Evolutionary conservation across 2,113 vertebrate genomes (phyloP), one percentile per base, ranked within the genome.

Genomic region (Elephantulus edwardii): DNA sequence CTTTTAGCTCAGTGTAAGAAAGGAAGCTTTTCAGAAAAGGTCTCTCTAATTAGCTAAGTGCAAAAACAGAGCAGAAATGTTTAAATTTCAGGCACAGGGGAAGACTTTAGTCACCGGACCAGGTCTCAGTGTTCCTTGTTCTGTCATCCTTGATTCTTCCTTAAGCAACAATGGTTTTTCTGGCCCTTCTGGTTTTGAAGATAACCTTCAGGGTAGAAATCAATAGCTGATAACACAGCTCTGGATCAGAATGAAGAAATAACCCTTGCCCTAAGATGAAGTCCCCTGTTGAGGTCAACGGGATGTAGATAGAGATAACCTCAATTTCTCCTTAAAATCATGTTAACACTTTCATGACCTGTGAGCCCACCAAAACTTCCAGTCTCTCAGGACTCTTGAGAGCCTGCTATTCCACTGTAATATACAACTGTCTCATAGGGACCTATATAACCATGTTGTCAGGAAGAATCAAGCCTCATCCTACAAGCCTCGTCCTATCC

Each of bases 141-240:
- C 19, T 26, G 52, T n/a, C 8, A 3, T 33, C 38, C 8, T 24
- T 38, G 50, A 42, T 56, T 66, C 64, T 75, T 79, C 74, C 81
- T 76, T 54, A 50, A 82, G 62, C 74, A 86, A 79, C 90, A 26
- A 72, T 72, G 78, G 62, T 58, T 90, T 78, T 54, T 33, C 87
- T 75, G 77, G 80, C 42, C 80, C 40, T 92, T 72, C 48, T 81
- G 86, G 56, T 82, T 84, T 94, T 81, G 88, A 81, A 94, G 88
- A 94, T 91, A 93, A 95, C 72, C 92, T 96, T 92, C 89, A 58
- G 2, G 10, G 76, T 48, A 42, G 82, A 90, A 93, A 90, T 89
- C 93, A 66, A 84, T 82, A 88, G n/a, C 42, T 71, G n/a, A 33
- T 30, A 71, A 88, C 17, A 38, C 4, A 46, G 78, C 62, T 84